Base-by-base conservation (phyloP, 2,113 vertebrate genomes). In the Datnioides undecimradiatus region DNA sequence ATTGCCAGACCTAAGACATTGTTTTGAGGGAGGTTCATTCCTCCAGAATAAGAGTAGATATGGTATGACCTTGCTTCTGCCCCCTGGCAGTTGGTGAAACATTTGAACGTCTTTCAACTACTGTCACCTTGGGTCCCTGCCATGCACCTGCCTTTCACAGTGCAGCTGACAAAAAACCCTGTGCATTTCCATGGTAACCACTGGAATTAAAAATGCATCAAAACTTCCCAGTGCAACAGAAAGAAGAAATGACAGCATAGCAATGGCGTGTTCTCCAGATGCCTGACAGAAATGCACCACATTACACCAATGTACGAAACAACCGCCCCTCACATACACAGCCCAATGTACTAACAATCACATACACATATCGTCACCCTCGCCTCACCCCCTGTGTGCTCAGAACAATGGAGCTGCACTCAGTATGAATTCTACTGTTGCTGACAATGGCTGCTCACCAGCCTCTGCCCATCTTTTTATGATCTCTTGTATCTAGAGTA, bases 141-240 rank as follows among this genome's bases (percentile, higher is more conserved):
- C 79, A 82, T 83, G 80, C 86, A 92, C 85, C 88, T 92, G 86
- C 89, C 74, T 90, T 90, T 89, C 64, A 71, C 36, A 43, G 73
- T 43, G 60, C 29, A 59, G 69, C 52, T 65, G 77, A 91, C 58
- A 70, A 48, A 72, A 63, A 74, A 76, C 59, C 73, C 19, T 38
- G 38, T 45, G 65, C 66, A 91, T 93, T 92, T 88, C 88, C 89
- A 92, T 92, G 87, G 90, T 88, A 93, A 93, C 92, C 73, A 31
- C 76, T 73, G 71, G 77, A 93, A 93, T 93, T 93, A 88, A 92
- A 93, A 92, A 93, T 91, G 90, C 87, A 92, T 88, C 84, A 88
- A 88, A 92, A 93, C 87, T 87, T 90, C 70, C 62, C 52, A 57
- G 74, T 64, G 72, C 79, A 64, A 72, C 72, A 65, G 73, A 88